phyloP scores from a whole-genome alignment of 2,113 vertebrate genomes.

The Syngnathus typhle region DNA sequence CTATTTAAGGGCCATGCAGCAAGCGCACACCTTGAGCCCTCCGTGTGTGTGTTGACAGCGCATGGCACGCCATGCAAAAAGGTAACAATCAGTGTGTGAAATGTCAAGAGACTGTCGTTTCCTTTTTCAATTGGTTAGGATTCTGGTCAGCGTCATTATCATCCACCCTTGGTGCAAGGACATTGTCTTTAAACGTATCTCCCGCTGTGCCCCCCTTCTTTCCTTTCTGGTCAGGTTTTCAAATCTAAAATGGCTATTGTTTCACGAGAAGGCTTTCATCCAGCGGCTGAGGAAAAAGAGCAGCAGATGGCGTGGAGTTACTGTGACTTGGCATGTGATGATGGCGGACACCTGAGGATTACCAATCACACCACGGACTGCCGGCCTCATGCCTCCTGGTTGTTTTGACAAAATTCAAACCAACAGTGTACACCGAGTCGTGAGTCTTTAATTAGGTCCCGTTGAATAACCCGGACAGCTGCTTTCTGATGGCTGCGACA shows the following conservation, averaged over 20 bases:
- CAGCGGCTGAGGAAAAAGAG: conserved; percentile 35
- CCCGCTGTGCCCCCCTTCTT: not conserved
- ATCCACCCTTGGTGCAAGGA: conserved; percentile 4
- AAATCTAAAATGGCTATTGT: conserved; percentile 10
- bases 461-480: conserved; percentile 38
- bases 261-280: conserved; percentile 41
- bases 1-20: conserved; percentile 17
- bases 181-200: not conserved
- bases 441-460: conserved; percentile 57
- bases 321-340: conserved; percentile 21
- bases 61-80: not conserved
- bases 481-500: conserved; percentile 11
- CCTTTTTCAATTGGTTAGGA: not conserved
- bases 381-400: conserved; percentile 25
- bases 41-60: not conserved
- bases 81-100: conserved; percentile 9
- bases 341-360: conserved; percentile 51
- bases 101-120: not conserved
- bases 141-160: not conserved
- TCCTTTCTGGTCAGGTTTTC: conserved; percentile 2
- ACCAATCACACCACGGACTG: conserved; percentile 52
- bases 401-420: conserved; percentile 56
- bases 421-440: conserved; percentile 30
- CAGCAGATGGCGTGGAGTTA: conserved; percentile 60
- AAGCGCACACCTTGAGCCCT: conserved; percentile 6